Evolutionary conservation across 2,113 vertebrate species (phyloP), one percentile per base, ranked within the genome.

Genomic region (Ahaetulla prasina): DNA sequence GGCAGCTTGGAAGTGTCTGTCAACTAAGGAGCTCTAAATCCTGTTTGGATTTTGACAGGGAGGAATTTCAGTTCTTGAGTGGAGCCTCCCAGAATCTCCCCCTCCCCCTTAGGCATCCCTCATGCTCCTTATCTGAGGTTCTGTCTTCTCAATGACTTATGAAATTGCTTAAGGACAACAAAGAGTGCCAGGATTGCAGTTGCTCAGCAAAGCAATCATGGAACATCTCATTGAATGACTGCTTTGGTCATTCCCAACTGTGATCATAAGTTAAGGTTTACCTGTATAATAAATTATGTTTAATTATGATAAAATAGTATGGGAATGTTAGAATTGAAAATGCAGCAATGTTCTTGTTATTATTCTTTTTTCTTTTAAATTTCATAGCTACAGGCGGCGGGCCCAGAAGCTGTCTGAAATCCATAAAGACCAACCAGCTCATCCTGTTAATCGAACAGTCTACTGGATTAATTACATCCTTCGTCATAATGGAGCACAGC

Each of bases 401-500:
- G 99, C 99, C 9, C 97, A 85, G 89, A 96, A 98, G 93, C 97
- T 99, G 87, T 99, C 99, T 0, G 98, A 98, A 95, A 99, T 99
- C 95, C 99, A 99, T 97, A 99, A 98, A 97, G 99, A 99, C 96
- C 99, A 99, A 93, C 99, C 99, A 0, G 98, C 98, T 9, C 99
- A 99, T 93, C 99, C 99, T 0, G 98, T 99, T 90, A 98, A 97
- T 94, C 98, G 99, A 89, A 99, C 99, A 3, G 97, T 98, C 16
- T 99, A 99, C 96, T 99, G 99, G 99, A 99, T 99, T 92, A 97
- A 98, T 95, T 99, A 99, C 96, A 98, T 99, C 90, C 98, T 99
- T 63, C 98, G 99, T 74, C 98, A 99, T 97, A 96, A 98, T 0
- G 99, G 99, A 91, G 99, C 99, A 43, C 97, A 97, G 49, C 99